Evolutionary conservation across 2,888 invertebrate genomes (phyloP), one percentile per base, ranked within the genome.

Genomic region (Chalcis sispes): DNA sequence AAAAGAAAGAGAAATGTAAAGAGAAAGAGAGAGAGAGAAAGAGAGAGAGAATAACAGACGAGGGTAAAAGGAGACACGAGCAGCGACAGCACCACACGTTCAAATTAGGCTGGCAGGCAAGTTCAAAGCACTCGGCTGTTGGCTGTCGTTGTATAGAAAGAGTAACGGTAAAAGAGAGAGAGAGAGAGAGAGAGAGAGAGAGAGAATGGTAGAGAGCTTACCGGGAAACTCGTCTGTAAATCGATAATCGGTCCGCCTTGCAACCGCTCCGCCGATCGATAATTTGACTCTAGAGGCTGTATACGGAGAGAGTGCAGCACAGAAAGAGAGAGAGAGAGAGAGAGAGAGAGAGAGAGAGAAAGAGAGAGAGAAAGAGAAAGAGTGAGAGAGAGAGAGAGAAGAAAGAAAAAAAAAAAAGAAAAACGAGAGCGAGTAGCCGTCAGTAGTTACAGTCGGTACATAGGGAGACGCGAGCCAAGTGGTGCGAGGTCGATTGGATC

Each of bases 161-260:
- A 25, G 15, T 27, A n/a, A n/a, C n/a, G n/a, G n/a, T n/a, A n/a
- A n/a, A n/a, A n/a, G n/a, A n/a, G n/a, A n/a, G n/a, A n/a, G n/a
- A n/a, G n/a, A n/a, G n/a, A n/a, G n/a, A n/a, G n/a, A n/a, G n/a
- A n/a, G n/a, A n/a, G n/a, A n/a, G n/a, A n/a, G n/a, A n/a, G n/a
- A n/a, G n/a, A n/a, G n/a, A n/a, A n/a, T n/a, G 15, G 46, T 32
- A 2, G 25, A n/a, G 10, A 2, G 56, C 32, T 56, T 32, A 40
- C 10, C 27, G 27, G 62, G 62, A 46, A 46, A 15, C 40, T 70
- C 46, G 40, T 48, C 56, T n/a, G 61, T 32, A 59, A 75, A 77
- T 71, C 71, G 66, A 73, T 73, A 73, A 79, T 79, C 77, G 71
- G 27, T 13, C 56, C 18, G 1, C 56, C 32, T 10, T 5, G 5